Conservation (phyloP, 2,113 vertebrate genomes). For the Axis porcinus region DNA sequence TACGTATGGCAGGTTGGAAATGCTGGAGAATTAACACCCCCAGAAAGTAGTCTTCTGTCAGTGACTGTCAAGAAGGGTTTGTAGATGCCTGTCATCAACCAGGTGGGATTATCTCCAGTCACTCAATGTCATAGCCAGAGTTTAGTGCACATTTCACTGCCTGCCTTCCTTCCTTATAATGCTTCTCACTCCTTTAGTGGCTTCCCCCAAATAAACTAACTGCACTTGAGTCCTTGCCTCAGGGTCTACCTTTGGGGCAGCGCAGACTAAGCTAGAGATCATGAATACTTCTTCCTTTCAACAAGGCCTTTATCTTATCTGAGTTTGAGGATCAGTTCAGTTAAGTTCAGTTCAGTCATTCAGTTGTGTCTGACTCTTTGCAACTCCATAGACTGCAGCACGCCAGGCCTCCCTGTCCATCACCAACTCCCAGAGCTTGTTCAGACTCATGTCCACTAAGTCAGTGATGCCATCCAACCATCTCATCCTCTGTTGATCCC, state of each 20-base stretch:
- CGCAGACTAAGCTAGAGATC: background rate
- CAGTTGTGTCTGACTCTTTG: background rate
- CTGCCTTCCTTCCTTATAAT: background rate
- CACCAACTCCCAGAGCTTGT: background rate
- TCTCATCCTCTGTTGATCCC: background rate
- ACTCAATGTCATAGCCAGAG: background rate
- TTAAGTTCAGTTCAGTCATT: background rate
- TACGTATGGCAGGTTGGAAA: background rate
- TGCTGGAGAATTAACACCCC: background rate
- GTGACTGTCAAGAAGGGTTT: background rate
- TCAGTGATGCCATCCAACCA: background rate
- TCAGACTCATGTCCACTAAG: background rate
- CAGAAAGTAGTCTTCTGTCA: background rate
- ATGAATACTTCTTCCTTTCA: background rate
- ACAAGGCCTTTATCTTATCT: background rate
- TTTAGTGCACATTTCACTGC: background rate
- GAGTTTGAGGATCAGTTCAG: background rate
- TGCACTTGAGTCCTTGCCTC: background rate
- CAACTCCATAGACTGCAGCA: rapidly evolving
- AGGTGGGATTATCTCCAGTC: background rate
- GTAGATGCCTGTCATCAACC: background rate
- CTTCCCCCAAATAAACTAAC: background rate
- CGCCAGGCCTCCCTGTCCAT: background rate
- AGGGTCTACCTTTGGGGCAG: background rate
- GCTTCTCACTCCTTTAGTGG: background rate